Percentiles rank a stretch among this genome's conserved stretches.
These are phyloP conservation scores for Psylliodes chrysocephalus DNA, from an alignment of 2,888 invertebrate genomes.

Conservation along the genomic window DNA sequence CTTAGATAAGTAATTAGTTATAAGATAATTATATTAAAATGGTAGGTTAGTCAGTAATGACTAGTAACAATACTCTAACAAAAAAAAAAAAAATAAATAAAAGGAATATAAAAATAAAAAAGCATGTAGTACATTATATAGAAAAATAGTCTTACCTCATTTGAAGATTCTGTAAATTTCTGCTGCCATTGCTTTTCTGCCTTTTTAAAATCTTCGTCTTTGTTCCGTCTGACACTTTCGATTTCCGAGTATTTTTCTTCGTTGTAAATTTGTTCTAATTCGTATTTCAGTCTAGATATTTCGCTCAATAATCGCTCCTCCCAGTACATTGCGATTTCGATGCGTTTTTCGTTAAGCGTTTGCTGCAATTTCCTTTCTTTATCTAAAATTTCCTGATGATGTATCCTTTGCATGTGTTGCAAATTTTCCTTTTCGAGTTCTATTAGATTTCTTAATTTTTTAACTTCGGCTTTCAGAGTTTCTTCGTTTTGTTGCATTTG, in stretches of 20 bases:
- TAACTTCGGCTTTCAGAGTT: constrained; percentile 67
- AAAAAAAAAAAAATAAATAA: no score
- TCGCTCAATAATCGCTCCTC: constrained; percentile 72
- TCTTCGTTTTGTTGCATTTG: constrained; percentile 69
- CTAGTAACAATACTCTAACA: no score
- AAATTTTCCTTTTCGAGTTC: constrained; percentile 63
- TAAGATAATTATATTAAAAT: no score
- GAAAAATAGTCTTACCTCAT: constrained; percentile 68
- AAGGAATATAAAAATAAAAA: no score
- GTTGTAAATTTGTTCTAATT: constrained; percentile 70
- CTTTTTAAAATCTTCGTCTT: constrained; percentile 68
- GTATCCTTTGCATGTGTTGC: constrained; percentile 60
- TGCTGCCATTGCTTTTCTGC: constrained; percentile 69
- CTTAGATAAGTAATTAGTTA: no score
- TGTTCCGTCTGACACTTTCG: constrained; percentile 67
- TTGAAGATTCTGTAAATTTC: constrained; percentile 63
- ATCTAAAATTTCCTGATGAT: constrained; percentile 63
- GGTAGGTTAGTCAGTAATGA: no score
- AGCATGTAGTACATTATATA: no score
- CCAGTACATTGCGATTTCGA: constrained; percentile 71
- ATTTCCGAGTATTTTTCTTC: constrained; percentile 71
- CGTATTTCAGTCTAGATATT: constrained; percentile 71
- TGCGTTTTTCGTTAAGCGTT: constrained; percentile 66
- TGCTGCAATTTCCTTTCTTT: constrained; percentile 62
- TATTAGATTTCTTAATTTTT: constrained; percentile 59